phyloP scores from a whole-genome alignment of 2,797 vertebrate species.

The Danio aesculapii region DNA sequence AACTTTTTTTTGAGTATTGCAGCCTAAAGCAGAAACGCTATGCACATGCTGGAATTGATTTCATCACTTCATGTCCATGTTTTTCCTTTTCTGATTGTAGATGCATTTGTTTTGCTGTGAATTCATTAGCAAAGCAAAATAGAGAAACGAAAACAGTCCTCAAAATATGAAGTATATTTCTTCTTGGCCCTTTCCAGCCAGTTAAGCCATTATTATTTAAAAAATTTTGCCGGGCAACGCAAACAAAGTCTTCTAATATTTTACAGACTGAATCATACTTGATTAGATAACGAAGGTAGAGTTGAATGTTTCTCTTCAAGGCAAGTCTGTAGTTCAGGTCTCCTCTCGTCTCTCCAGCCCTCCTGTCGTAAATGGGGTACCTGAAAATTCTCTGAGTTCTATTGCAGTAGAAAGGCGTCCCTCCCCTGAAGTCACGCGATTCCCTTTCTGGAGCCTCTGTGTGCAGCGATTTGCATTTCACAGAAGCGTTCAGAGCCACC shows the following conservation, averaged over 20 bases:
- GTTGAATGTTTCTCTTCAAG: conserved; percentile 24
- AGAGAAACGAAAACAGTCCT: conserved; percentile 56
- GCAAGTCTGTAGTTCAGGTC: conserved; percentile 1
- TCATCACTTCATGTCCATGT: conserved; percentile 61
- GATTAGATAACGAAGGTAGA: conserved; percentile 19
- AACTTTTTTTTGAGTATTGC: conserved; percentile 14
- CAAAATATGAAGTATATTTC: conserved; percentile 60
- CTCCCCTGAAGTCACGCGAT: conserved; percentile 40
- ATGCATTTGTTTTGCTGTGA: conserved; percentile 64
- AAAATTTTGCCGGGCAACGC: too few relatives aligned
- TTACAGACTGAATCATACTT: conserved; percentile 23
- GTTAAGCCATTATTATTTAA: conserved; percentile 21
- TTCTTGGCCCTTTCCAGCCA: conserved; percentile 17
- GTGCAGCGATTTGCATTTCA: conserved; percentile 79
- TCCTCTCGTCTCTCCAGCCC: conserved; percentile 3
- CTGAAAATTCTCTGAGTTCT: conserved; percentile 10
- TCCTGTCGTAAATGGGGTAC: conserved; percentile 26
- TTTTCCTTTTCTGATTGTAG: conserved; percentile 57
- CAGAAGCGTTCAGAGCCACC: conserved; percentile 73
- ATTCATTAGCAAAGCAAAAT: conserved; percentile 62
- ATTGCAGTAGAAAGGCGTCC: conserved; percentile 30
- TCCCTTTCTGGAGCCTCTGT: conserved; percentile 39
- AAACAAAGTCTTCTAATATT: conserved; percentile 35
- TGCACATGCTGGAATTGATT: conserved; percentile 56
- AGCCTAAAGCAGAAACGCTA: conserved; percentile 15